These are phyloP conservation scores for Apodemus agrarius DNA, from an alignment of 2,797 vertebrate species.

Conservation along the genomic window DNA sequence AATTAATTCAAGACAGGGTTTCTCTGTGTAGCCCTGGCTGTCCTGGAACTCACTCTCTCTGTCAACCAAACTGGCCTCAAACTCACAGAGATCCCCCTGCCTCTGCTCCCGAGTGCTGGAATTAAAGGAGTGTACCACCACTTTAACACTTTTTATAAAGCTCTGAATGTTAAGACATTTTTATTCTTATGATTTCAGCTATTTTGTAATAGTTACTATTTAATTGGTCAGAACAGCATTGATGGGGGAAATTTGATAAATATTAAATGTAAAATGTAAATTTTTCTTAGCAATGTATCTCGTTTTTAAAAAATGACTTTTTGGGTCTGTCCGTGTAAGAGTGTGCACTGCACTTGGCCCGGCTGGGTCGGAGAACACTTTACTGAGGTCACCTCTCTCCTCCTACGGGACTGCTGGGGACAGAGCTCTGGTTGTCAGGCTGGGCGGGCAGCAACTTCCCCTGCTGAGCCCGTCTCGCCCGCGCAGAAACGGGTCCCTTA, in stretches of 20 bases:
- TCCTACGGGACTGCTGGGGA: not conserved
- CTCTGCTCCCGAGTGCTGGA: not conserved
- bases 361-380: not conserved
- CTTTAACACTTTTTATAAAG: not conserved
- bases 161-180: constrained; percentile 22
- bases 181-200: constrained; percentile 25
- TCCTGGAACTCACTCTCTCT: not conserved
- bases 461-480: not conserved
- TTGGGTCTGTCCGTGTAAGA: not conserved
- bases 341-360: not conserved
- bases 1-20: not conserved
- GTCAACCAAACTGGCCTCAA: not conserved
- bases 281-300: not conserved
- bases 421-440: not conserved
- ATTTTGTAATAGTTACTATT: not conserved
- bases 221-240: not conserved
- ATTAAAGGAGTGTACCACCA: not conserved
- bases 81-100: not conserved
- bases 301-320: not conserved
- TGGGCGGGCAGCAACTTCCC: not conserved
- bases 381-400: not conserved
- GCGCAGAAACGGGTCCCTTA: not conserved
- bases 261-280: constrained; percentile 24
- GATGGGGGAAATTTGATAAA: constrained; percentile 28
- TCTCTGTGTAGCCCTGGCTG: not conserved